Evolutionary conservation across 1,140 invertebrate species (phyloP), one percentile per base, ranked within the genome.

Genomic region (Ceratosolen fusciceps): DNA sequence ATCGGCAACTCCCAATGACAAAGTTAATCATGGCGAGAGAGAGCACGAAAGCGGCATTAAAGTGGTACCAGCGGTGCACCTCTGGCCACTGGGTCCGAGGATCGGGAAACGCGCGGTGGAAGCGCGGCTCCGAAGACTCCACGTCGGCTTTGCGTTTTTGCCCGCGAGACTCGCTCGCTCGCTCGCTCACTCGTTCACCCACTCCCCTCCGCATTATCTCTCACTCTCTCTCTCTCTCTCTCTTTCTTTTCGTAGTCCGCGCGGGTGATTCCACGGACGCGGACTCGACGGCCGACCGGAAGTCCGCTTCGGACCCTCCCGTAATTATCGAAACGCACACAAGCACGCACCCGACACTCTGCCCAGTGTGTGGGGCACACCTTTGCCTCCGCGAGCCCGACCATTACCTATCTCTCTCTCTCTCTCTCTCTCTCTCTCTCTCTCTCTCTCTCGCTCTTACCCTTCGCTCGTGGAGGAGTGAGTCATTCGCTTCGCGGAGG

Each of bases 291-390:
- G 67, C 19, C 24, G 49, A 29, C 77, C 87, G 88, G 88, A 89
- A 88, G 87, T 87, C 77, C 83, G 87, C 86, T 85, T 83, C 83
- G 84, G 85, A 83, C 87, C 86, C 86, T 88, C 86, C 84, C 82
- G 84, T 86, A 88, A 89, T 89, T 88, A 85, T 83, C 84, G 52
- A 58, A 60, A 78, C 52, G 39, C 67, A 37, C 43, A 19, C 39
- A 14, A 26, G 16, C 56, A 12, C 9, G 29, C n/a, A 26, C 26
- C 2, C 24, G 21, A 24, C n/a, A n/a, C n/a, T n/a, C n/a, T n/a
- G 52, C 16, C 47, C 31, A 43, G 29, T 24, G 31, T 26, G 19
- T 58, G 29, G 29, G 52, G 31, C 56, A 24, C 31, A 10, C 37
- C 31, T 24, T 43, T 43, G 39, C 12, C 5, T 43, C 5, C 5